Evolutionary conservation across 2,113 vertebrate genomes (phyloP).

Genomic region (Corythornis vintsioides): DNA sequence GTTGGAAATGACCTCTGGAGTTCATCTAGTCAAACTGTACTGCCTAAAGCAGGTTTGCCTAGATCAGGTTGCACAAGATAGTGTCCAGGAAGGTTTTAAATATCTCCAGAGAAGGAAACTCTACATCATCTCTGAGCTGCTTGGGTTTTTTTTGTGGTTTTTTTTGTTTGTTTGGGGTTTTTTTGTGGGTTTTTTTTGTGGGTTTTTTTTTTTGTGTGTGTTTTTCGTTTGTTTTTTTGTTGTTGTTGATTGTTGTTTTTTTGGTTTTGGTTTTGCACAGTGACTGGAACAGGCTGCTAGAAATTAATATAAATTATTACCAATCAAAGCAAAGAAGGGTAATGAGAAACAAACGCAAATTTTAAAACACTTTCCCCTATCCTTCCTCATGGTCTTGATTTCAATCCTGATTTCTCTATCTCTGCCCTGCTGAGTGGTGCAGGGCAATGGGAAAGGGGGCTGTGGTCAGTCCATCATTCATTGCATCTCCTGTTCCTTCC

Average conservation of each 20-base stretch:
- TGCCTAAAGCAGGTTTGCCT: not conserved
- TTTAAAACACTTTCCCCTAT: not conserved
- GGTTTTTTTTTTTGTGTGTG: no score
- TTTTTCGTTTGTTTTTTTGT: no score
- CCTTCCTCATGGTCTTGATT: not conserved
- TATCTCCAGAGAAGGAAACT: not conserved
- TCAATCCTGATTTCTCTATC: not conserved
- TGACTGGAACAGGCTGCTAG: not conserved
- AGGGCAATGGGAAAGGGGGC: not conserved
- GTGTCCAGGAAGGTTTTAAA: not conserved
- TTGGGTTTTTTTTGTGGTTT: not conserved
- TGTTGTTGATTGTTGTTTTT: no score
- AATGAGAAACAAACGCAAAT: not conserved
- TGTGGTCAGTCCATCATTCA: not conserved
- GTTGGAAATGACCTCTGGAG: not conserved
- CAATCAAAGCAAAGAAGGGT: not conserved
- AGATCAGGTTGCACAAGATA: not conserved
- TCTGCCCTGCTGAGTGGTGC: fast-evolving
- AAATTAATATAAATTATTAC: not conserved
- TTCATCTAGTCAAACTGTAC: not conserved
- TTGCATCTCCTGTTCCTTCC: not conserved
- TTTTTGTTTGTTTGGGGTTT: no score
- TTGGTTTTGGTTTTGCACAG: not conserved
- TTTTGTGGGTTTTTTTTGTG: no score
- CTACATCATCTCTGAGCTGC: not conserved